These are phyloP conservation scores for Melitaea cinxia DNA, from an alignment of 1,140 invertebrate genomes.

Conservation along the genomic window DNA sequence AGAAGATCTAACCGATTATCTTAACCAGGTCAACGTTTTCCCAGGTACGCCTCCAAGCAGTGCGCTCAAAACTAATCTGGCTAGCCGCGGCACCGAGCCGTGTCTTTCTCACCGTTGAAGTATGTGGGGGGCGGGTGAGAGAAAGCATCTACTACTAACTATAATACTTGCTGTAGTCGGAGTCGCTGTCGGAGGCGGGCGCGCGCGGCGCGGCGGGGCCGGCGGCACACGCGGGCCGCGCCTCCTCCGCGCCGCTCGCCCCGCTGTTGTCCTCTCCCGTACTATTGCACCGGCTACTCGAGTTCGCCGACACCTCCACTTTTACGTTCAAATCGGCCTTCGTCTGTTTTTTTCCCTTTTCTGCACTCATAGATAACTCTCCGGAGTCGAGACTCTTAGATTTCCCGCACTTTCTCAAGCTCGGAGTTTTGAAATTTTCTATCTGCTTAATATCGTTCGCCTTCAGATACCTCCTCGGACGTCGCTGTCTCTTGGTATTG, in stretches of 20 bases:
- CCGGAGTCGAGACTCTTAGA: constrained; percentile 92
- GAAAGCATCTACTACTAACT: constrained; percentile 79
- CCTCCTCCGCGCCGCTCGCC: constrained; percentile 57
- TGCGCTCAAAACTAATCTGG: constrained; percentile 9
- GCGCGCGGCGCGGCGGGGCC: constrained; percentile 28
- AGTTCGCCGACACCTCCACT: constrained; percentile 42
- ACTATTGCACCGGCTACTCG: constrained; percentile 54
- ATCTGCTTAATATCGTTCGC: constrained; percentile 49
- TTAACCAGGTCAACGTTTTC: not conserved
- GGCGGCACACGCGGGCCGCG: constrained; percentile 36
- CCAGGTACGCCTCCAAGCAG: not conserved
- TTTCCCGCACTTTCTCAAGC: constrained; percentile 89
- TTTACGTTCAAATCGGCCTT: constrained; percentile 43
- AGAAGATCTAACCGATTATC: not conserved
- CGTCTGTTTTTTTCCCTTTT: constrained; percentile 63
- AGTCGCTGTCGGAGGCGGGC: constrained; percentile 58
- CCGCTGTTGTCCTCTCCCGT: constrained; percentile 57
- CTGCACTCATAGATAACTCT: constrained; percentile 84
- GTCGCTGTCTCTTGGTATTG: constrained; percentile 78
- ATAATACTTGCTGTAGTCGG: constrained; percentile 81
- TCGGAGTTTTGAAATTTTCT: constrained; percentile 68
- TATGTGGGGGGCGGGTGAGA: constrained; percentile 55
- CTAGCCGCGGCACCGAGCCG: constrained; percentile 27
- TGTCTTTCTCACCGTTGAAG: constrained; percentile 48
- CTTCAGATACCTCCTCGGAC: constrained; percentile 50